Conservation (phyloP, 2,797 vertebrate genomes). For the Sternarchorhynchus goeldii region DNA sequence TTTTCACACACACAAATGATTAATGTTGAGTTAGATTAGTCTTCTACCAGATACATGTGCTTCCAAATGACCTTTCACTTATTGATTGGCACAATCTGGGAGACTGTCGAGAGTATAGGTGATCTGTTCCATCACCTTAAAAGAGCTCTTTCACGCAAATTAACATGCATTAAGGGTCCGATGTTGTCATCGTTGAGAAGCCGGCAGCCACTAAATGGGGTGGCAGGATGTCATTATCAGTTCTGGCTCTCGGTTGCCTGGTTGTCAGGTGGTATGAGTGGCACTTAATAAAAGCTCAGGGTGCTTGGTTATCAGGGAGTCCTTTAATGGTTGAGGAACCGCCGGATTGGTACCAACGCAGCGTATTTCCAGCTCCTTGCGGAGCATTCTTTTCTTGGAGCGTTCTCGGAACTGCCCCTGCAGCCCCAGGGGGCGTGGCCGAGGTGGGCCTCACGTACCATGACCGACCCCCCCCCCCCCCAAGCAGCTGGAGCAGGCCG, state of each 20-base stretch:
- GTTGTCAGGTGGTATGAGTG: neutral
- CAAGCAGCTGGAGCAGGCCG: conserved; percentile 16
- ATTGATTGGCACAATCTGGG: conserved; percentile 3
- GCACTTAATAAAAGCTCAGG: neutral
- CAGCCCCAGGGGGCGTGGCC: neutral
- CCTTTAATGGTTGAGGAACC: neutral
- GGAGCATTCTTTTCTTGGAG: neutral
- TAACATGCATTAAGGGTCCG: neutral
- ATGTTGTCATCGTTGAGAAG: neutral
- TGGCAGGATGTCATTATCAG: neutral
- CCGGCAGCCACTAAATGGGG: neutral
- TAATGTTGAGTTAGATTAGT: neutral
- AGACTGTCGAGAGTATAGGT: neutral
- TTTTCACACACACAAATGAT: neutral
- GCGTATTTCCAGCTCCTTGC: neutral
- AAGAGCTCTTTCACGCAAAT: neutral
- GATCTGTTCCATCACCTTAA: neutral
- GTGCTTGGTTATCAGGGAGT: neutral
- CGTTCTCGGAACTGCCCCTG: neutral
- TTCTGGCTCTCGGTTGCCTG: neutral
- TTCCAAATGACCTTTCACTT: neutral
- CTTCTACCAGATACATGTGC: neutral
- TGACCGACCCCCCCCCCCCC: conserved; percentile 1
- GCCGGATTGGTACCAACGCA: too few relatives aligned
- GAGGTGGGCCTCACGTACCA: neutral